Conservation (phyloP, 2,113 vertebrate species). For the Accipiter virgatus region DNA sequence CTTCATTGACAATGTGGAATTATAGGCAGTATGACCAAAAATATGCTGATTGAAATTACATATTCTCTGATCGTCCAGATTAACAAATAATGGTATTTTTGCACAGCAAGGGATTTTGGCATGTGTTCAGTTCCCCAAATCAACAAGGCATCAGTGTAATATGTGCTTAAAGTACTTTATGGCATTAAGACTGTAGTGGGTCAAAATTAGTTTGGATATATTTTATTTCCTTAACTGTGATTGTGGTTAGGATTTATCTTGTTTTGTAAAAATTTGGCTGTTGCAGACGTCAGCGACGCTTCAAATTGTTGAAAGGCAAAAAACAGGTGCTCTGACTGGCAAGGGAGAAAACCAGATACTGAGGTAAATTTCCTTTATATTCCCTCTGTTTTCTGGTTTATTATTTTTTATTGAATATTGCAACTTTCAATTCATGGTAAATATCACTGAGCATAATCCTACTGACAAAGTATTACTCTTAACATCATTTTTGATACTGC, state of each 20-base stretch:
- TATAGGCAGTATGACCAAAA: background rate
- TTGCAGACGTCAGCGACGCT: conserved; percentile 54
- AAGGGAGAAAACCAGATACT: conserved; percentile 30
- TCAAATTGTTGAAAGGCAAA: conserved; percentile 47
- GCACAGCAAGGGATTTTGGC: background rate
- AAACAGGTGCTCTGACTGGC: background rate
- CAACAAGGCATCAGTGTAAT: background rate
- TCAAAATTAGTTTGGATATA: background rate
- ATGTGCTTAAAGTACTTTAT: background rate
- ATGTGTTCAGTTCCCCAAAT: background rate
- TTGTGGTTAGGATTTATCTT: background rate
- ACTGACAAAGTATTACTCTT: background rate
- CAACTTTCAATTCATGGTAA: background rate
- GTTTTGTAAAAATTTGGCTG: conserved; percentile 7
- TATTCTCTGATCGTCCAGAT: background rate
- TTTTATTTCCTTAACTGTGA: background rate
- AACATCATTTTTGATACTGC: background rate
- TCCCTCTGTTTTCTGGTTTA: background rate
- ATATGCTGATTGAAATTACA: background rate
- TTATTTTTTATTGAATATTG: background rate
- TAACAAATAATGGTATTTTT: background rate
- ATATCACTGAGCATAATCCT: background rate
- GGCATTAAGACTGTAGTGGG: background rate
- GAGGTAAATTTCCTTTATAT: conserved; percentile 51
- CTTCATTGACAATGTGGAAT: background rate